Evolutionary conservation across 2,797 vertebrate species (phyloP).

Genomic region (Mus caroli): DNA sequence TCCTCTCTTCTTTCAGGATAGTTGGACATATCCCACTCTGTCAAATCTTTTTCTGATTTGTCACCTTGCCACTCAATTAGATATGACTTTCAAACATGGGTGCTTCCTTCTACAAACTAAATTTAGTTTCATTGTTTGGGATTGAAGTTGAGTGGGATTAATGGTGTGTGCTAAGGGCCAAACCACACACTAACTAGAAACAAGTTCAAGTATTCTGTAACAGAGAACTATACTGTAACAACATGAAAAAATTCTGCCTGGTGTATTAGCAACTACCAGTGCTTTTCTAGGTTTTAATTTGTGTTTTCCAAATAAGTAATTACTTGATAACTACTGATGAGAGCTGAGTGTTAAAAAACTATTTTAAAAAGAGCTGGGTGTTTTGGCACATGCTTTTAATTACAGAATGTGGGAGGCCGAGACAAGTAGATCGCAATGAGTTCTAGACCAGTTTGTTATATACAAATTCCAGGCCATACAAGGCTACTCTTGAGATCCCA

Average conservation of each 20-base stretch:
- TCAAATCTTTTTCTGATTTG: too few species aligned
- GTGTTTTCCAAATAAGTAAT: not conserved
- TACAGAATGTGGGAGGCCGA: not conserved
- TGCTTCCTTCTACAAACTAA: too few species aligned
- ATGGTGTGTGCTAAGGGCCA: too few species aligned
- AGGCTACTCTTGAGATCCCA: not conserved
- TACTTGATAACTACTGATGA: constrained; percentile 30
- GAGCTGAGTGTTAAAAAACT: not conserved
- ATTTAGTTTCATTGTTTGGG: too few species aligned
- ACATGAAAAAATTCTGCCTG: not conserved
- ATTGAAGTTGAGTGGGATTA: too few species aligned
- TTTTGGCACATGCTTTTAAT: not conserved
- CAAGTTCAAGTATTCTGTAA: too few species aligned
- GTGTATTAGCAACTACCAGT: not conserved
- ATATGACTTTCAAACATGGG: too few species aligned
- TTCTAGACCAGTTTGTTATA: not conserved
- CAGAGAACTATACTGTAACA: not conserved
- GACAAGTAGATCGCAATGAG: not conserved
- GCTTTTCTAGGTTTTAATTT: constrained; percentile 48
- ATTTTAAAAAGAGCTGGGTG: not conserved
- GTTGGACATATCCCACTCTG: too few species aligned
- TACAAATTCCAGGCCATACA: not conserved
- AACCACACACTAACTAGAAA: too few species aligned
- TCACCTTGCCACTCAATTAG: too few species aligned
- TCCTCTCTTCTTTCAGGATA: too few species aligned